A percentile compares a stretch with the other conserved stretches of the same genome.
These are phyloP conservation scores for Sitophilus oryzae DNA, from an alignment of 1,140 invertebrate genomes.

Conservation along the genomic window DNA sequence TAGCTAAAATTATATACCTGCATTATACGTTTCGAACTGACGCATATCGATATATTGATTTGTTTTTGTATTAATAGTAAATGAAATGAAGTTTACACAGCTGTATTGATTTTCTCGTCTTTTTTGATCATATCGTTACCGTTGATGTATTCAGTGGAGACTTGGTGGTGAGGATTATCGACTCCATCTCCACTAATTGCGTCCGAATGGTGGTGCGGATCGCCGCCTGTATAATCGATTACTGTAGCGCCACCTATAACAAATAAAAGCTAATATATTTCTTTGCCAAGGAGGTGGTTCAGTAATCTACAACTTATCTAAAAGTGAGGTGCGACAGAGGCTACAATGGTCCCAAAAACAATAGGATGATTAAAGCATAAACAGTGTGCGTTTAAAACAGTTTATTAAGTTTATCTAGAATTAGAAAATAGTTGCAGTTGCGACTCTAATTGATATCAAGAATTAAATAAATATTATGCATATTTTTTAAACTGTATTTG, in stretches of 20 bases:
- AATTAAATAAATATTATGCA: no score
- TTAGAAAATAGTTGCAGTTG: no score
- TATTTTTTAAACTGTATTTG: no score
- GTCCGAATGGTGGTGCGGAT: conserved; percentile 44
- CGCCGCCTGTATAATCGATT: conserved; percentile 50
- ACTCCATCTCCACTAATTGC: conserved; percentile 40
- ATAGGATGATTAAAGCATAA: no score
- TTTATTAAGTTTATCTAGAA: no score
- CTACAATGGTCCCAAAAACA: no score
- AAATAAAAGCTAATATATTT: conserved; percentile 39
- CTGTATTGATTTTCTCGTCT: conserved; percentile 55
- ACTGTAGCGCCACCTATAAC: conserved; percentile 53
- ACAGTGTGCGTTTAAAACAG: no score
- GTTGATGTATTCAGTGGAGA: conserved; percentile 52
- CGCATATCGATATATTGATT: conserved; percentile 3
- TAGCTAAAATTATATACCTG: no score
- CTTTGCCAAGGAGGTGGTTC: not conserved
- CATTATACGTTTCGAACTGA: no score
- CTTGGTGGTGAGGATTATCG: conserved; percentile 54
- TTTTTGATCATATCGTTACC: conserved; percentile 49
- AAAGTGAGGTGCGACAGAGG: no score
- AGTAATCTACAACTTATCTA: conserved; percentile 6
- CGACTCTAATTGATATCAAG: no score
- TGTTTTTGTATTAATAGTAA: not conserved
- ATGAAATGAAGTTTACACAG: conserved; percentile 43